phyloP scores from a whole-genome alignment of 2,113 vertebrate species.

The Amphilophus citrinellus region DNA sequence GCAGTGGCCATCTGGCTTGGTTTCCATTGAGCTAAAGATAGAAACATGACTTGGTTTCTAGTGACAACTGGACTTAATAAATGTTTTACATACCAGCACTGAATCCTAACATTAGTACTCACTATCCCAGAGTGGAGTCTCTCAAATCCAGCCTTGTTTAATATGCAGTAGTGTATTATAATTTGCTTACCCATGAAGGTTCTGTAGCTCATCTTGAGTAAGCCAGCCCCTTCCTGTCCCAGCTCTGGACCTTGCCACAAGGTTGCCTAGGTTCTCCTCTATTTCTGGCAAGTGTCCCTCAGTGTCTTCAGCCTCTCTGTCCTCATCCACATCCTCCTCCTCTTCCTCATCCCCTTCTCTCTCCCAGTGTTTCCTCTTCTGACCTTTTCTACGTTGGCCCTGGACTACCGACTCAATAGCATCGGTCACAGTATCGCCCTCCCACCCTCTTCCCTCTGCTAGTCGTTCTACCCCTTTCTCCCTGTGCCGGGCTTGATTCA shows the following conservation, averaged over 20 bases:
- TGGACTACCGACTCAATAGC: slow-evolving; percentile 96
- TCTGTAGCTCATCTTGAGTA: slow-evolving; percentile 76
- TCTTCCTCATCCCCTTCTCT: slow-evolving; percentile 68
- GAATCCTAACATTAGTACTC: not conserved
- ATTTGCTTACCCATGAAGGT: slow-evolving; percentile 75
- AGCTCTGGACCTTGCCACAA: slow-evolving; percentile 78
- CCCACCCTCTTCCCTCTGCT: slow-evolving; percentile 73
- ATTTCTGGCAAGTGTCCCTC: slow-evolving; percentile 71
- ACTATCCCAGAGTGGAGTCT: not conserved
- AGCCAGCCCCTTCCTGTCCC: slow-evolving; percentile 73
- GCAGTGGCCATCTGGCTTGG: slow-evolving; percentile 78
- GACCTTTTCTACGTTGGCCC: slow-evolving; percentile 76
- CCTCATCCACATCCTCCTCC: slow-evolving; percentile 64
- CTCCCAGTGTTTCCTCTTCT: slow-evolving; percentile 78
- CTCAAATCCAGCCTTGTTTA: not conserved
- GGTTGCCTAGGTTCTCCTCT: slow-evolving; percentile 77
- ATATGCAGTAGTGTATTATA: slow-evolving; percentile 3
- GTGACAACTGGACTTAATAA: slow-evolving; percentile 32
- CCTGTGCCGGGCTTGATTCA: slow-evolving; percentile 53
- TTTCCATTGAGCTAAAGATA: slow-evolving; percentile 79
- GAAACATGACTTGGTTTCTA: slow-evolving; percentile 52
- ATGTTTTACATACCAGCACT: slow-evolving; percentile 22
- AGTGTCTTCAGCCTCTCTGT: slow-evolving; percentile 58
- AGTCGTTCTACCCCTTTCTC: slow-evolving; percentile 59
- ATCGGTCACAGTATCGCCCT: slow-evolving; percentile 89